Evolutionary conservation across 53 echinoderm and acorn worm genomes (phyloP), one percentile per base, ranked within the genome.

Genomic region (Glandiceps talaboti): DNA sequence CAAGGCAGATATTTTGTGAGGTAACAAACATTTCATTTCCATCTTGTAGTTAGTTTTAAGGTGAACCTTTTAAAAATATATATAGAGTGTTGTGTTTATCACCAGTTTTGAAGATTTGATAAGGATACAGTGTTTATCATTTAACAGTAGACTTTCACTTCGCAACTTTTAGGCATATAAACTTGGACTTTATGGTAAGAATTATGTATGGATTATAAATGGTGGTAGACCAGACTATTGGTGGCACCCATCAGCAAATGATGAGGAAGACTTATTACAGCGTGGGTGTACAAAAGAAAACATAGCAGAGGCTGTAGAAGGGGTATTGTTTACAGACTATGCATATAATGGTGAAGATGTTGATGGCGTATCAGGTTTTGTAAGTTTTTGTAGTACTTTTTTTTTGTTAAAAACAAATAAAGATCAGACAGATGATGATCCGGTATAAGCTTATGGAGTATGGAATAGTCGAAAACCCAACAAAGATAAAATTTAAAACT

Each of bases 151-250:
- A n/a, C n/a, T n/a, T n/a, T n/a, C n/a, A n/a, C n/a, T n/a, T n/a
- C n/a, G n/a, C n/a, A n/a, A 12, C 31, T 30, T 31, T 28, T 29
- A 91, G 91, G 91, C 91, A 20, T 88, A 91, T 31, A 83, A 84
- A 75, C 91, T 81, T 1, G 91, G 88, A 12, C 76, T 91, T 33
- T 88, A 88, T 73, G 91, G 91, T 0, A 78, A 81, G 27, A 82
- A 88, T 33, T 91, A 91, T 64, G 91, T 79, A 1, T 91, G 91
- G 91, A 91, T 91, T 12, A 83, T 91, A 14, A 85, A 88, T 0
- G 88, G 91, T 12, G 64, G 64, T 20, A 45, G 64, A 20, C 64
- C 64, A 12, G 64, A 45, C 20, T 45, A 45, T 45, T 45, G 64
- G 64, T 45, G 64, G 64, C 64, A 45, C 20, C 64, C 64, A 45